Evolutionary conservation across 2,113 vertebrate species (phyloP).

Genomic region (Chaetops frenatus): DNA sequence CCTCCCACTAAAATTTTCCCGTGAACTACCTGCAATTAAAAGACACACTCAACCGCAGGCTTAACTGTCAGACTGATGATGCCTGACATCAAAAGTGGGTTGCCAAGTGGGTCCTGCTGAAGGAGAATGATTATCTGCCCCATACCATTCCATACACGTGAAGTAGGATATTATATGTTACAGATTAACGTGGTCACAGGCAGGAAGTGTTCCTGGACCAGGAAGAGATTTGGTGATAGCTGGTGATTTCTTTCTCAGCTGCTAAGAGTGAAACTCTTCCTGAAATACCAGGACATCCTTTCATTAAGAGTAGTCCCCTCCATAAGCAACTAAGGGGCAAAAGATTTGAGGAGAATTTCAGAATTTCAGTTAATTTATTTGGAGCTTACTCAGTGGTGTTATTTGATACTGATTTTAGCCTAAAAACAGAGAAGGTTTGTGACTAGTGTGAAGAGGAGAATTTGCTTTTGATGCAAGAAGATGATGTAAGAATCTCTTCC

Average conservation of each 20-base stretch:
- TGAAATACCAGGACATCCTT: not conserved
- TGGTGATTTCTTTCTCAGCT: slow-evolving; percentile 1
- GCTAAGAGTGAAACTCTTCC: not conserved
- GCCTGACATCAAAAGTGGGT: not conserved
- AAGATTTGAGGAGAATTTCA: not conserved
- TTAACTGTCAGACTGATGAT: not conserved
- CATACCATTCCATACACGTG: not conserved
- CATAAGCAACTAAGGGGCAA: not conserved
- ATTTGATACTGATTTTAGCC: not conserved
- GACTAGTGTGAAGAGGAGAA: not conserved
- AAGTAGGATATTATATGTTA: slow-evolving; percentile 2
- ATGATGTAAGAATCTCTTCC: not conserved
- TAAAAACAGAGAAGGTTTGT: not conserved
- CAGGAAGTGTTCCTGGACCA: slow-evolving; percentile 6
- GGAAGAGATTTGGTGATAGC: slow-evolving; percentile 23
- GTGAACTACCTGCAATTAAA: not conserved
- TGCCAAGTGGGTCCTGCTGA: not conserved
- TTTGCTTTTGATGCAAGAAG: not conserved
- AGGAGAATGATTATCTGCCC: not conserved
- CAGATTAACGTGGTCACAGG: not conserved
- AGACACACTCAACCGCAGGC: not conserved
- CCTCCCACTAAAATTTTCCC: not conserved
- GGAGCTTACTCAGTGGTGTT: not conserved
- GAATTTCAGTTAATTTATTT: not conserved
- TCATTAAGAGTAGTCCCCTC: not conserved